Percentiles rank a stretch among this genome's conserved stretches.
Evolutionary conservation across 2,113 vertebrate genomes (phyloP).

Genomic region (Amphilophus citrinellus): DNA sequence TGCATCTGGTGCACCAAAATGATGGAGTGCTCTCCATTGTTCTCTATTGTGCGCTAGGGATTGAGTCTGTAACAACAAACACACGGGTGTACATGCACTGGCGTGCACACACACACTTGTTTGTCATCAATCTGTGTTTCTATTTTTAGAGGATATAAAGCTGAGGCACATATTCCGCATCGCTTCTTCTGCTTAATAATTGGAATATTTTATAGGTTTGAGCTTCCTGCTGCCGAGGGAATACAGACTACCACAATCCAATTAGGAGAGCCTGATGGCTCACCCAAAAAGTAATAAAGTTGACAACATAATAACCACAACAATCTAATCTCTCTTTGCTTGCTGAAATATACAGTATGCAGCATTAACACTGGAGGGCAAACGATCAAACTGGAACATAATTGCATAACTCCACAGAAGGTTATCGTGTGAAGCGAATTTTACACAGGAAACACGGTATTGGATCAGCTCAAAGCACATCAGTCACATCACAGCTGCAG

Average conservation of each 20-base stretch:
- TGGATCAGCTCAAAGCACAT: conserved; percentile 21
- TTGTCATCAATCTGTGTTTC: conserved; percentile 54
- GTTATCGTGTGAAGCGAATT: conserved; percentile 25
- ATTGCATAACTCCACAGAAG: conserved; percentile 20
- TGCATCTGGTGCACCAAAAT: conserved; percentile 30
- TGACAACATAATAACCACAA: conserved; percentile 67
- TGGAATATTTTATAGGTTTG: conserved; percentile 58
- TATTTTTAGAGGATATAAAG: conserved; percentile 57
- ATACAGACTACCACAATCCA: conserved; percentile 55
- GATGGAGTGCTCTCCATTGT: conserved; percentile 57
- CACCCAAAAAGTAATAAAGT: conserved; percentile 68
- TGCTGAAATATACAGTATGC: conserved; percentile 7
- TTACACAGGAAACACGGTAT: conserved; percentile 19
- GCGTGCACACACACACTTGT: conserved; percentile 8
- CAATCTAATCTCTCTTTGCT: conserved; percentile 61
- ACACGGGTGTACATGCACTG: not conserved
- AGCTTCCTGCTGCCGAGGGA: conserved; percentile 34
- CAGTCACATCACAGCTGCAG: not conserved
- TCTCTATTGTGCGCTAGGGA: conserved; percentile 35
- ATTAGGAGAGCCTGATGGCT: conserved; percentile 49
- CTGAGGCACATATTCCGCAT: conserved; percentile 25
- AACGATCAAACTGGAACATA: conserved; percentile 38
- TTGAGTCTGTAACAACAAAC: conserved; percentile 26
- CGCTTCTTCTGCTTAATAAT: conserved; percentile 52
- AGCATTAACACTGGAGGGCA: conserved; percentile 34